Base-by-base conservation (phyloP, 2,888 invertebrate genomes). In the Helleia helle region DNA sequence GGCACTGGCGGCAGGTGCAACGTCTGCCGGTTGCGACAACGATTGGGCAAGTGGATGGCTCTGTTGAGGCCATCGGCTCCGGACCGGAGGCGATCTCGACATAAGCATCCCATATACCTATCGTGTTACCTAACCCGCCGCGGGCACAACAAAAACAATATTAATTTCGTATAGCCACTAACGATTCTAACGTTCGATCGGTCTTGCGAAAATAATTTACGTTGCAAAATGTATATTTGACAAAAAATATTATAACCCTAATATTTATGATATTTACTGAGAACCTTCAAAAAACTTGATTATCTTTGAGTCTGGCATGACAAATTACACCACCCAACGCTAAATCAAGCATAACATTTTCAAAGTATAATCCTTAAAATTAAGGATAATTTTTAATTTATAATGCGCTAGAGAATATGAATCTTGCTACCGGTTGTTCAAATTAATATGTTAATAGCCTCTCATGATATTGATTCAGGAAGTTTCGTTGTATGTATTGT, bases 1-100 rank as follows among this genome's bases (percentile, higher is more conserved):
- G 65, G 66, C 65, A 60, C 71, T 75, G 64, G 43, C 44, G 69
- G 65, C 80, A 79, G 76, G 79, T 80, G 81, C 76, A 70, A 62
- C 71, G 68, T 71, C 74, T 71, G 73, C 68, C 69, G 65, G 71
- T 81, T 81, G 77, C 81, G 77, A 73, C 77, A 81, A 67, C 55
- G 62, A 73, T 81, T 81, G 81, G 73, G 81, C 71, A 81, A 81
- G 74, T 63, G 57, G 60, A 60, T 61, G 63, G 60, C 63, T 55
- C 55, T 63, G 54, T 62, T 64, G 72, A 73, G 79, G 79, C 79
- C 79, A 71, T 69, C 79, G 71, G 65, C 72, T 67, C 54, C 61
- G 28, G 30, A 36, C 43, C 49, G 64, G 62, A 63, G 63, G 58
- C 70, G 64, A 68, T 69, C 68, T 69, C 70, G 63, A 72, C 71